Evolutionary conservation across 2,113 vertebrate genomes (phyloP).

Genomic region (Apteryx owenii): DNA sequence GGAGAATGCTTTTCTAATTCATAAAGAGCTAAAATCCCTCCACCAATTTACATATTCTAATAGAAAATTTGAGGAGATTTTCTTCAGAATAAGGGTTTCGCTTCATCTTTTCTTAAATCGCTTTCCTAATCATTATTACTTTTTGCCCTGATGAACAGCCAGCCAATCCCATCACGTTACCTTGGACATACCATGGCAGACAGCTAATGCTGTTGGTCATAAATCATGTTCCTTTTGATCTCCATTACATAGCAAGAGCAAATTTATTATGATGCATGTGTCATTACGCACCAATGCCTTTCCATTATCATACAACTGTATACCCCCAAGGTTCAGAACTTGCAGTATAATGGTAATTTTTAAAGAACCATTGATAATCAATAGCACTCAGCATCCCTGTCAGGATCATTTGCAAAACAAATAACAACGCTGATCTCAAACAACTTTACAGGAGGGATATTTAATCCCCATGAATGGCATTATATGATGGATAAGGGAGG

Average conservation of each 20-base stretch:
- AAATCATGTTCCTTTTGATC: constrained; percentile 60
- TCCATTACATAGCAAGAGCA: constrained; percentile 34
- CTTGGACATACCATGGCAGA: not conserved
- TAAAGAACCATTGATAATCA: constrained; percentile 65
- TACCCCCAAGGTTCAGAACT: constrained; percentile 45
- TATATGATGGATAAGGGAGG: constrained; percentile 52
- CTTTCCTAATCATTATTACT: not conserved
- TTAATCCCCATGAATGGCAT: constrained; percentile 59
- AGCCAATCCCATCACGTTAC: constrained; percentile 11
- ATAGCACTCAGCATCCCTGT: constrained; percentile 56
- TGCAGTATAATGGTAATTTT: constrained; percentile 54
- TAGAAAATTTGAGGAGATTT: not conserved
- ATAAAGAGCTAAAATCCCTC: no score
- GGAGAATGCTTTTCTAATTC: not conserved
- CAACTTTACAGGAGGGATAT: constrained; percentile 57
- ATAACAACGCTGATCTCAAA: constrained; percentile 22
- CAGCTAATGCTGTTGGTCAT: constrained; percentile 28
- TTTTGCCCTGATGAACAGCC: not conserved
- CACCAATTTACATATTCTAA: not conserved
- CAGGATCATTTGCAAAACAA: constrained; percentile 68
- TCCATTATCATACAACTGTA: constrained; percentile 34
- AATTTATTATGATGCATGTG: constrained; percentile 52
- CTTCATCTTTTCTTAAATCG: not conserved
- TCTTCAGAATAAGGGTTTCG: not conserved
- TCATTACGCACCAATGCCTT: constrained; percentile 46